Base-by-base conservation (phyloP, 2,797 vertebrate species). In the Rhynchonycteris naso region DNA sequence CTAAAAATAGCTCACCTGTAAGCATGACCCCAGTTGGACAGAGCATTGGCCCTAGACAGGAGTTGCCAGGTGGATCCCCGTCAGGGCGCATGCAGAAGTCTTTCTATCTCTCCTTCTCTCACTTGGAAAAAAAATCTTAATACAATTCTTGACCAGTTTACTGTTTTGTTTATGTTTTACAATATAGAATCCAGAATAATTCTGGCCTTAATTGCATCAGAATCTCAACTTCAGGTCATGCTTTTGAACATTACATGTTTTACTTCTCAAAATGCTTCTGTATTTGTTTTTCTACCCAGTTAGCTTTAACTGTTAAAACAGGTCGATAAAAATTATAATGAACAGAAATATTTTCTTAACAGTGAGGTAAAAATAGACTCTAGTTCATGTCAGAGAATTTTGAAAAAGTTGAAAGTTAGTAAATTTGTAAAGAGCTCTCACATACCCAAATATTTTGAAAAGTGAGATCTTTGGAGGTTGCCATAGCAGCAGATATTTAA, bases 361-460 rank as follows among this genome's bases (percentile, higher is more conserved):
- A 93, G 21, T 35, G 61, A 63, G 65, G 86, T 95, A 83, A 92
- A 96, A 95, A 93, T 79, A 86, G 33, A 8, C 9, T 69, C 78
- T 85, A 30, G 3, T 87, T 93, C 82, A 80, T 85, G 82, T 92
- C 63, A 94, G 81, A 94, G 75, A 82, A 50, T 91, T 96, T 93
- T 91, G 54, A 69, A 65, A 92, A 95, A 95, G 81, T 86, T 91
- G 54, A 92, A 95, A 95, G 81, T 86, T 91, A 58, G 82, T 93
- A 95, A 96, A 96, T 81, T 95, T 95, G 95, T 95, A 92, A 90
- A 84, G 6, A 58, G 24, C n/a, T 96, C 26, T 76, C 43, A 66
- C 61, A 84, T 92, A 95, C 85, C 69, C 88, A 95, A 97, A 96
- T 96, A 97, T 96, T 97, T 95, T 93, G 88, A 97, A 97, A 96